Evolutionary conservation across 2,888 invertebrate species (phyloP), one percentile per base, ranked within the genome.

Genomic region (Lagria hirta): DNA sequence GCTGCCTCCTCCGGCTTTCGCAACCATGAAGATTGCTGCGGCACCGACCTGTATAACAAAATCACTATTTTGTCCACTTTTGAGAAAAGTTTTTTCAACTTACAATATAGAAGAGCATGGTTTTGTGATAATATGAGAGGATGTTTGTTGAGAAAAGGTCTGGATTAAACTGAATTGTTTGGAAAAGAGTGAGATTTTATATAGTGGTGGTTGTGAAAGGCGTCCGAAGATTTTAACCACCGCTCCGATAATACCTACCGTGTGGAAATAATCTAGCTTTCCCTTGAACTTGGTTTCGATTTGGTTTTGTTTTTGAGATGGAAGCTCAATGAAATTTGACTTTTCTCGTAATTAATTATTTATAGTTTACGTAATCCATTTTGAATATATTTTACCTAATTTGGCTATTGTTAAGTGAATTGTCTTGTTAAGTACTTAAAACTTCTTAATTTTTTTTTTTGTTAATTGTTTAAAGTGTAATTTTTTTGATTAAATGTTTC

Each of bases 21-120:
- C 61, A 32, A 52, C 59, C 58, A 57, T 64, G 56, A 67, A 55
- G 60, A 68, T 60, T 66, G 67, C 64, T 53, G 59, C 57, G 57
- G 59, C 57, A 56, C 58, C 61, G 48, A 65, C 60, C 68, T 68
- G 40, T 13, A 49, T 18, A 6, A 21, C 18, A 11, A 29, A 32
- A 24, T 11, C 14, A 38, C 5, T n/a, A n/a, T n/a, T n/a, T n/a
- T n/a, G n/a, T n/a, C n/a, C n/a, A n/a, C n/a, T n/a, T n/a, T n/a
- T n/a, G n/a, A 18, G 11, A 18, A 38, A 34, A 32, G 18, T n/a
- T 16, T 43, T 40, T 33, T 27, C 35, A 59, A 62, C 66, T 65
- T 64, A 66, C 66, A 56, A 62, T 57, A 49, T 60, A 61, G 42
- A 57, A 50, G 48, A 62, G 60, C 61, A 62, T 63, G 48, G 36